These are phyloP conservation scores for Esox masquinongy DNA, from an alignment of 2,797 vertebrate species.

Conservation along the genomic window DNA sequence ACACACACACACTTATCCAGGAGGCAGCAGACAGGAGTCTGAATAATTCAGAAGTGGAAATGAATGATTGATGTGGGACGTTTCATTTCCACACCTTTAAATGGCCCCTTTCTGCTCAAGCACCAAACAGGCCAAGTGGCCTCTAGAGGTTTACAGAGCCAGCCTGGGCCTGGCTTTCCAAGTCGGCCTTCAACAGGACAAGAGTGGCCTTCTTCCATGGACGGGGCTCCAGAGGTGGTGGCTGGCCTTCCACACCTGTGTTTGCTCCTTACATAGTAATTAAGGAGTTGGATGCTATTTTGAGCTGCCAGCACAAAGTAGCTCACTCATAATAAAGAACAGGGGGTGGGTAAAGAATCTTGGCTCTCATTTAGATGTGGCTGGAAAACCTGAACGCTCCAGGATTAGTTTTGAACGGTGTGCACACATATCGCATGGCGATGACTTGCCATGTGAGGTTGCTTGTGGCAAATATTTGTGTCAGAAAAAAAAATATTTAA, in stretches of 20 bases:
- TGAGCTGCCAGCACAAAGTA: constrained; percentile 72
- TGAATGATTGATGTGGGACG: constrained; percentile 76
- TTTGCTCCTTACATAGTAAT: constrained; percentile 78
- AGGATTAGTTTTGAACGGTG: constrained; percentile 46
- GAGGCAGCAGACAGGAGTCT: constrained; percentile 39
- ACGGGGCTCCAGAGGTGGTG: constrained; percentile 48
- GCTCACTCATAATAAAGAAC: constrained; percentile 71
- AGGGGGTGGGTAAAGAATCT: constrained; percentile 47
- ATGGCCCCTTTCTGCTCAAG: constrained; percentile 67
- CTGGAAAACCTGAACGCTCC: constrained; percentile 58
- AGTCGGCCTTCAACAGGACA: constrained; percentile 63
- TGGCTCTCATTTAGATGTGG: constrained; percentile 66
- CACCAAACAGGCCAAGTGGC: constrained; percentile 62
- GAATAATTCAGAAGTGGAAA: constrained; percentile 74
- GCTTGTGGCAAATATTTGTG: not conserved
- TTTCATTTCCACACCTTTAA: constrained; percentile 76
- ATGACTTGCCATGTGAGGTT: constrained; percentile 29
- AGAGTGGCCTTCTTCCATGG: constrained; percentile 73
- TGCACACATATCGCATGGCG: constrained; percentile 26
- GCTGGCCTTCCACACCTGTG: constrained; percentile 77
- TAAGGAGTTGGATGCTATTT: constrained; percentile 74
- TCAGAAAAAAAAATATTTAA: not conserved
- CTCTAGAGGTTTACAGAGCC: constrained; percentile 71
- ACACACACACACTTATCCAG: not conserved
- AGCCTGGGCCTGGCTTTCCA: constrained; percentile 64